Base-by-base conservation (phyloP, 2,113 vertebrate species). In the Tamias sibiricus region DNA sequence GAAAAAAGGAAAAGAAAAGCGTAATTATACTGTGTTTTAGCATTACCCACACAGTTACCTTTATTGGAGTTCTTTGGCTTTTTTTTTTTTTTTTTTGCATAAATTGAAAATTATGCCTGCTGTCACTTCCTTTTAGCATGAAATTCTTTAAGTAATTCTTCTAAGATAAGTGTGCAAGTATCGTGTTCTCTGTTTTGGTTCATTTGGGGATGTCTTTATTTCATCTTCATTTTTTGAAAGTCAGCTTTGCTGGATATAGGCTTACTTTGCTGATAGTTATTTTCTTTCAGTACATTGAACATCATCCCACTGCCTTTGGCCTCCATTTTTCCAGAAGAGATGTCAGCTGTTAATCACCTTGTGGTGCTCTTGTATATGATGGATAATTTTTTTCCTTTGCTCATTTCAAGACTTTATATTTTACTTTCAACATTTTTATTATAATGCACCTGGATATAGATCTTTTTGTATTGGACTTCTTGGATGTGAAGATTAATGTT, bases 31-130 rank as follows among this genome's bases (percentile, higher is more conserved):
- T 69, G 32, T 22, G 30, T 96, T 90, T 91, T 59, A 94, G 69
- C 71, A 79, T 95, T 89, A 96, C 77, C 87, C 88, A 86, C 37
- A 89, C 74, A 95, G 82, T 89, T 88, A 91, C 52, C 54, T 96
- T 69, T 74, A 85, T 19, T 92, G n/a, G 19, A 87, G 32, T 37
- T 42, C 16, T 44, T 49, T 57, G 30, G 52, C 0, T 17, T 69
- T 28, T 93, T 64, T 69, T 26, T 93, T 64, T 69, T 26, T 90
- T 69, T 80, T 35, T 49, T 26, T 8, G 87, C 26, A 20, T 74
- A 77, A n/a, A 95, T 54, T 96, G 47, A 93, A 93, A 91, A 94
- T 88, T 77, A 90, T 87, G 8, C 62, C 37, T 92, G n/a, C 22
- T 94, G 8, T 84, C 35, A 93, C 6, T 74, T 90, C 49, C 49